These are phyloP conservation scores for Urocyon cinereoargenteus DNA, from an alignment of 2,797 vertebrate species.

Conservation along the genomic window DNA sequence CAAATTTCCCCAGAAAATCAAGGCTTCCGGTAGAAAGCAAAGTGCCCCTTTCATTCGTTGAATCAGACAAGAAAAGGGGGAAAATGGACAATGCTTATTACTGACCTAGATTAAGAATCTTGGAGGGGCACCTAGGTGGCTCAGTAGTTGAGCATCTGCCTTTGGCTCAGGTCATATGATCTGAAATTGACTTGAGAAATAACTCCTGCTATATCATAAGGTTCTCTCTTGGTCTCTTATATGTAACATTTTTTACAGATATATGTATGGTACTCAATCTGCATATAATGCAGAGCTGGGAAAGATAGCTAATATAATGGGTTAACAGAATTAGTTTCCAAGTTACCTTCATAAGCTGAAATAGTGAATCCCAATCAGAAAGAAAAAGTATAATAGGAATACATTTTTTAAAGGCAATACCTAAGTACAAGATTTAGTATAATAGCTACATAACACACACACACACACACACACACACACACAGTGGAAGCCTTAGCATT, in stretches of 20 bases:
- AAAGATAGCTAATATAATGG: not conserved
- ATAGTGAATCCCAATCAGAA: not conserved
- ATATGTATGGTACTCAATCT: not conserved
- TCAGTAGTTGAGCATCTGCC: no score
- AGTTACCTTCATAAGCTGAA: not conserved
- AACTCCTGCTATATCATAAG: not conserved
- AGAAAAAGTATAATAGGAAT: not conserved
- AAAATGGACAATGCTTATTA: not conserved
- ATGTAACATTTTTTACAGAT: conserved; percentile 6
- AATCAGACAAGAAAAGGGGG: not conserved
- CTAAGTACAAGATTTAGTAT: not conserved
- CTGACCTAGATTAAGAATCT: not conserved
- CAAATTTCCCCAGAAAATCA: not conserved
- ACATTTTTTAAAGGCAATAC: conserved; percentile 13
- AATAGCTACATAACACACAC: not conserved
- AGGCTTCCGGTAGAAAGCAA: not conserved
- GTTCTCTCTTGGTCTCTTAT: not conserved
- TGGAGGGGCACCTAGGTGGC: no score
- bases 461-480: not conserved
- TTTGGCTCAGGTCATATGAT: not conserved
- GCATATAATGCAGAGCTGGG: not conserved
- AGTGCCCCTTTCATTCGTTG: not conserved
- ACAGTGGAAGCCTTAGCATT: not conserved
- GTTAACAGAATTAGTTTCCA: conserved; percentile 25
- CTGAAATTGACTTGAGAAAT: conserved; percentile 1